Evolutionary conservation across 2,888 invertebrate species (phyloP), one percentile per base, ranked within the genome.

Genomic region (Catonia carolina): DNA sequence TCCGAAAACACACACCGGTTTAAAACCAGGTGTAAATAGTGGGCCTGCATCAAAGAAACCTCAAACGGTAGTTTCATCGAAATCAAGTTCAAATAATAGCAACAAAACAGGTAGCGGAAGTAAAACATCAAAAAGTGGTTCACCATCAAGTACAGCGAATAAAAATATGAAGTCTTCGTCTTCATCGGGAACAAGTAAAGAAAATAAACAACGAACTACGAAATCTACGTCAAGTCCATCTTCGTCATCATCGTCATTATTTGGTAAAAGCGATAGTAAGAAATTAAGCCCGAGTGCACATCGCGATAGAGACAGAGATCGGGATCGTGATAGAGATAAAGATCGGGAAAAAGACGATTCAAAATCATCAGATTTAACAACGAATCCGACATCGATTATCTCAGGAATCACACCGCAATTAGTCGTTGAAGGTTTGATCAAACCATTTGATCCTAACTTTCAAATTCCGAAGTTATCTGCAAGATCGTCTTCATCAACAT

Each of bases 21-120:
- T 87, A 1, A 90, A 90, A 69, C 89, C 89, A 0, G 90, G 91
- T 0, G 89, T 90, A 0, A 86, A 85, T 65, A 88, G 89, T 65
- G 91, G 91, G 0, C 90, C 91, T 0, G 90, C 89, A 2, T 90
- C 89, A 0, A 87, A 86, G 69, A 90, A 88, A 70, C 83, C 85
- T 84, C 62, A 56, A 41, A 61, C 31, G 14, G 33, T 39, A 15
- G 18, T 22, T 18, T 14, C 53, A 1, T 31, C 51, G 6, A 20
- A 36, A n/a, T 35, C 27, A 8, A 55, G 56, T 18, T 50, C 31
- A 18, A 56, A 58, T 17, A 55, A 49, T 39, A 57, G 57, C 22
- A 53, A 60, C 39, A 60, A 58, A 49, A 56, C 48, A 17, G 42
- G 53, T 53, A 20, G 52, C 10, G 18, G 37, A n/a, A 20, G 37